phyloP scores from a whole-genome alignment of 2,888 invertebrate genomes.

The Sepioteuthis lessoniana region DNA sequence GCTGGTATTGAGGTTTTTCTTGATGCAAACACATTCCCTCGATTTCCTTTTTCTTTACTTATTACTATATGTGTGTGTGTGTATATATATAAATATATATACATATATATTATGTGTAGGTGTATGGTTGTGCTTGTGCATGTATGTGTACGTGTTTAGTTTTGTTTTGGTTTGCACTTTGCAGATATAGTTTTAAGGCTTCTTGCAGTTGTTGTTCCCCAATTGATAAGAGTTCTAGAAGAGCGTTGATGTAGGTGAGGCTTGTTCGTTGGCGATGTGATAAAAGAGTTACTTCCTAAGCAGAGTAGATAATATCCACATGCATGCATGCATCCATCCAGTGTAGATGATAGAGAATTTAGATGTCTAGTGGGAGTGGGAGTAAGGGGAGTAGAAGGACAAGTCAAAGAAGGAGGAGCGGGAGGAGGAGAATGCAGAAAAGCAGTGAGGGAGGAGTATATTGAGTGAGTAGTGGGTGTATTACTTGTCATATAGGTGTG shows the following conservation, averaged over 20 bases:
- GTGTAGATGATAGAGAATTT: background rate
- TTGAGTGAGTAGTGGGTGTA: conserved; percentile 34
- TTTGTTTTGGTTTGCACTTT: background rate
- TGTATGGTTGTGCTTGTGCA: background rate
- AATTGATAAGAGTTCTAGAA: conserved; percentile 14
- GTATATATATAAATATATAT: background rate
- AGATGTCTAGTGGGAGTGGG: background rate
- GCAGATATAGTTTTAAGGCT: background rate
- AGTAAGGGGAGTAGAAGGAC: background rate
- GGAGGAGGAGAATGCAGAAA: background rate
- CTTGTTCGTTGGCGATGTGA: background rate
- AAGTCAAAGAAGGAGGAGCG: background rate
- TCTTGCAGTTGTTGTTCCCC: conserved; percentile 1
- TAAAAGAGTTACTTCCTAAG: conserved; percentile 9
- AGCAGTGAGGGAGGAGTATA: background rate
- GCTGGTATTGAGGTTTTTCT: background rate
- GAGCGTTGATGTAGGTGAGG: background rate
- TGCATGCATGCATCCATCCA: conserved; percentile 20
- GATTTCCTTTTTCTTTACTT: background rate
- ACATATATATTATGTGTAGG: background rate
- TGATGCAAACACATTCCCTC: conserved; percentile 20
- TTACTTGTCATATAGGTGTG: conserved; percentile 2
- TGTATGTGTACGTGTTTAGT: background rate
- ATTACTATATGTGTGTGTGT: background rate
- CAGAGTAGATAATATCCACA: conserved; percentile 33